Base-by-base conservation (phyloP, 2,888 invertebrate species). In the Malthinus seriepunctatus region DNA sequence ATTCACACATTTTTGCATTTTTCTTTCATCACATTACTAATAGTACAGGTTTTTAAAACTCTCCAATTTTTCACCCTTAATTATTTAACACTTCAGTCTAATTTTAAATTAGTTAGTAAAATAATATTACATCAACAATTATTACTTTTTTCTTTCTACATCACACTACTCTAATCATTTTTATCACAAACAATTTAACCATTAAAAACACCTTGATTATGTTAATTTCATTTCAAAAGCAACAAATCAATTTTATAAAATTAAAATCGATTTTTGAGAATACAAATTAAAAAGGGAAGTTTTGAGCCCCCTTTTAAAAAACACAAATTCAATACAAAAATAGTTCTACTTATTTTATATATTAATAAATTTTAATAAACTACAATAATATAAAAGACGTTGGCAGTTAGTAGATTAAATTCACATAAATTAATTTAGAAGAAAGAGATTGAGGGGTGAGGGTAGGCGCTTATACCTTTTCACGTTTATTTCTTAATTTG, bases 401-500 rank as follows among this genome's bases (percentile, higher is more conserved):
- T 51, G 51, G 51, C 42, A 42, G 42, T 51, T 51, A 51, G 51
- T 51, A 8, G 32, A 42, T 51, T 51, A 42, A 51, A 31, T 33
- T 44, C 35, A 56, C 45, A 45, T 42, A 56, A 56, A 49, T 45
- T 44, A 33, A 51, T 51, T 35, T 52, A 47, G 33, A 35, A 31
- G 14, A 14, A n/a, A 32, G 34, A 39, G 37, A 34, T 32, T 23
- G 42, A 34, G 23, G 15, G 11, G n/a, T 44, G 14, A 44, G 38
- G 12, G 23, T 8, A 31, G 34, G 1, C 31, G 31, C 35, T 55
- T 60, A 56, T 56, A 60, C 55, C 37, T 60, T 60, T 47, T 60
- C 60, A 42, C 60, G 55, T 39, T 51, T 60, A 44, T 42, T 51
- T 73, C 86, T 86, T 65, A 84, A 78, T 76, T 93, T 93, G 61